phyloP scores from a whole-genome alignment of 2,113 vertebrate genomes.

The Amphiprion percula region DNA sequence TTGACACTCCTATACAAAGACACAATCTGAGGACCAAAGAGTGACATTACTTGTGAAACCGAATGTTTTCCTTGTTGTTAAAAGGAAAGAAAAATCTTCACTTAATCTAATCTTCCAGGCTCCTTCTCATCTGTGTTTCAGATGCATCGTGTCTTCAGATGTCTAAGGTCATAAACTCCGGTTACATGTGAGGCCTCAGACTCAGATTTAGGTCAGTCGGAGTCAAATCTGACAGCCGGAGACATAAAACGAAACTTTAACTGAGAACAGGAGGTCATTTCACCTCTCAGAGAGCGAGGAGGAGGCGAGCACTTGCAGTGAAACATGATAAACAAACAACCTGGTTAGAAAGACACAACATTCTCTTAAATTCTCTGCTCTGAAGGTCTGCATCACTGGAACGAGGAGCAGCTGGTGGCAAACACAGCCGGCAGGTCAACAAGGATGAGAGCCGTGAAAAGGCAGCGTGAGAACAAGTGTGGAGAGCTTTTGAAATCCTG shows the following conservation, averaged over 20 bases:
- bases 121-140: background rate
- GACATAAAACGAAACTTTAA: background rate
- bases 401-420: slow-evolving; percentile 11
- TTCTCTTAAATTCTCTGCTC: slow-evolving; percentile 24
- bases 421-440: slow-evolving; percentile 34
- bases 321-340: background rate
- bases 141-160: background rate
- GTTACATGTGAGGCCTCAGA: background rate
- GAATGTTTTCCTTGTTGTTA: background rate
- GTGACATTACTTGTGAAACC: background rate
- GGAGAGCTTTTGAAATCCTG: slow-evolving; percentile 33
- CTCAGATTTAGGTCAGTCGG: background rate
- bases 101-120: too few species aligned
- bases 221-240: slow-evolving; percentile 7
- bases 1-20: background rate
- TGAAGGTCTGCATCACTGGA: slow-evolving; percentile 5
- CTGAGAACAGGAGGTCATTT: slow-evolving; percentile 1
- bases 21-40: background rate
- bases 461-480: slow-evolving; percentile 1
- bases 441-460: slow-evolving; percentile 14
- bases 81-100: too few species aligned
- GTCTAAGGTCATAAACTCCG: background rate
- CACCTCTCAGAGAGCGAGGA: background rate
- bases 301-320: background rate
- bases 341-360: slow-evolving; percentile 15